Evolutionary conservation across 2,797 vertebrate species (phyloP).

Genomic region (Cetoscarus ocellatus): DNA sequence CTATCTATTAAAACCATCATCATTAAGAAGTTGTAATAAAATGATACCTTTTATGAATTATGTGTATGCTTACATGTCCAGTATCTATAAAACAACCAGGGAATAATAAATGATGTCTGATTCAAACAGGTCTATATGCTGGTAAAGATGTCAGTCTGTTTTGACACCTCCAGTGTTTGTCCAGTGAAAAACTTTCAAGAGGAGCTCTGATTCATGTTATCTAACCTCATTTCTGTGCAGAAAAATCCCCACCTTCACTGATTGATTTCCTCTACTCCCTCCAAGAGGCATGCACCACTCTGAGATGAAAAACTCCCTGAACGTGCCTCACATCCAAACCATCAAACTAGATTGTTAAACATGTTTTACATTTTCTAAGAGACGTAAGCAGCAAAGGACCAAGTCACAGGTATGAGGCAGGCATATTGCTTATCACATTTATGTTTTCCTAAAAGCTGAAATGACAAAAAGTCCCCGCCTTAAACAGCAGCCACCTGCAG

Average conservation of each 20-base stretch:
- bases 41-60: too few species aligned
- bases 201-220: too few species aligned
- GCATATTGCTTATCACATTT: not conserved
- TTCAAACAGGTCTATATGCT: too few species aligned
- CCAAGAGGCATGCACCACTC: not conserved
- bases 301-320: conserved; percentile 13
- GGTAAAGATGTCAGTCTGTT: too few species aligned
- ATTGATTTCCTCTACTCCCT: not conserved
- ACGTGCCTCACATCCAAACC: conserved; percentile 31
- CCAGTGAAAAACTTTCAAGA: too few species aligned
- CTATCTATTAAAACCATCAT: too few species aligned
- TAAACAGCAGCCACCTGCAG: conserved; percentile 48
- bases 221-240: not conserved
- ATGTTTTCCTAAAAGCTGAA: not conserved
- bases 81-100: too few species aligned
- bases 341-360: conserved; percentile 1
- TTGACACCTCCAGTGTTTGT: too few species aligned
- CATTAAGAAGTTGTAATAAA: too few species aligned
- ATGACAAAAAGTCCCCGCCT: not conserved
- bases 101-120: too few species aligned
- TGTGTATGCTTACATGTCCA: too few species aligned
- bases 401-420: too few species aligned
- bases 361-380: conserved; percentile 8
- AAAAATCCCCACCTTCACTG: not conserved
- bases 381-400: not conserved